phyloP scores from a whole-genome alignment of 1,140 invertebrate genomes.

The Neuroterus valhalla region DNA sequence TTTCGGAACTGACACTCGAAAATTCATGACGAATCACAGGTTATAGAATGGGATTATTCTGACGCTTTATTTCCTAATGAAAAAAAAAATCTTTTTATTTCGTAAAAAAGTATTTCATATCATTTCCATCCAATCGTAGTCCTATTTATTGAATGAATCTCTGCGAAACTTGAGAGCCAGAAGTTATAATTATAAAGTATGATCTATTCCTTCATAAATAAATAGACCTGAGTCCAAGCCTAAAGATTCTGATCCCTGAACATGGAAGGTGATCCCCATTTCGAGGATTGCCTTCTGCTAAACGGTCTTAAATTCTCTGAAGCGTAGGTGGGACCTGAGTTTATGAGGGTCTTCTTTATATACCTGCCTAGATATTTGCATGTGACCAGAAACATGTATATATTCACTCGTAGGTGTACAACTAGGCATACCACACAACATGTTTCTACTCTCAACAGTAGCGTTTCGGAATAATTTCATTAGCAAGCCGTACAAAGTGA shows the following conservation, averaged over 20 bases:
- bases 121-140: too few relatives aligned
- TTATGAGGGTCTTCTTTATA: conserved; percentile 20
- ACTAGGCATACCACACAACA: conserved; percentile 3
- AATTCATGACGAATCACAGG: too few relatives aligned
- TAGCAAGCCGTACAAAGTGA: conserved; percentile 55
- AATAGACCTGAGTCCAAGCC: too few relatives aligned
- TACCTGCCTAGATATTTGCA: conserved; percentile 11
- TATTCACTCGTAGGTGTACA: background rate
- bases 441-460: conserved; percentile 41
- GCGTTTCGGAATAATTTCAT: conserved; percentile 61
- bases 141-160: too few relatives aligned
- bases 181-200: too few relatives aligned
- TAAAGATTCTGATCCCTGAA: too few relatives aligned
- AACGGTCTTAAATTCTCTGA: background rate
- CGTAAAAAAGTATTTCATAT: too few relatives aligned
- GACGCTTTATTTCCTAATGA: too few relatives aligned
- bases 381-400: background rate
- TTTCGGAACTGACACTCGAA: too few relatives aligned
- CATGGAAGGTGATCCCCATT: conserved; percentile 11
- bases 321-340: conserved; percentile 2
- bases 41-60: too few relatives aligned
- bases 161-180: too few relatives aligned
- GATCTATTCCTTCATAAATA: too few relatives aligned
- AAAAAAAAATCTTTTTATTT: background rate
- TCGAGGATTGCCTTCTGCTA: background rate